Evolutionary conservation across 2,113 vertebrate genomes (phyloP).

Genomic region (Emydocephalus ijimae): DNA sequence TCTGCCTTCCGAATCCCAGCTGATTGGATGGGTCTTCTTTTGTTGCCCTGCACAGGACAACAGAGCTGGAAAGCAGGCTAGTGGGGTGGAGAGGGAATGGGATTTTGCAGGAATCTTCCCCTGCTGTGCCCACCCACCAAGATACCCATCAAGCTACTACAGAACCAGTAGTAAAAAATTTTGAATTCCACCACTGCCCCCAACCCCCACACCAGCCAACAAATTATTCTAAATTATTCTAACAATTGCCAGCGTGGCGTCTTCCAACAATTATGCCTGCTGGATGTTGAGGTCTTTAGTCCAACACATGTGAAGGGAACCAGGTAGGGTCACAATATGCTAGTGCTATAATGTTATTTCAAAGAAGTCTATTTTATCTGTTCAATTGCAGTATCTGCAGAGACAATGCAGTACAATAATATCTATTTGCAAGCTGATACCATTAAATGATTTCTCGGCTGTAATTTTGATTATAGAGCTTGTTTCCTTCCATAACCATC

Average conservation of each 20-base stretch:
- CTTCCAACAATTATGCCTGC: neutral
- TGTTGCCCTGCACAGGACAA: too few relatives aligned
- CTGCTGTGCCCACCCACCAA: too few relatives aligned
- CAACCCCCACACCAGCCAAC: neutral
- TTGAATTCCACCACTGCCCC: too few relatives aligned
- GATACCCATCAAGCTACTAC: too few relatives aligned
- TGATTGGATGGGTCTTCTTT: too few relatives aligned
- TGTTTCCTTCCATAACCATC: neutral
- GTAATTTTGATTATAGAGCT: neutral
- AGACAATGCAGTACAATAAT: neutral
- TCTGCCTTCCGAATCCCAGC: too few relatives aligned
- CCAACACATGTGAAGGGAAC: neutral
- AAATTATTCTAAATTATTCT: neutral
- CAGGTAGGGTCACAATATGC: neutral
- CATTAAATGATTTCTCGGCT: neutral
- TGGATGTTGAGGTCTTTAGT: neutral
- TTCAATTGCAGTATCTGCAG: neutral
- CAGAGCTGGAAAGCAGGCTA: too few relatives aligned
- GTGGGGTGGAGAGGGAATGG: too few relatives aligned
- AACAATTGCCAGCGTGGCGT: neutral
- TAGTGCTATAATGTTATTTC: neutral
- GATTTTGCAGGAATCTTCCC: too few relatives aligned
- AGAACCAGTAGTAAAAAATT: too few relatives aligned
- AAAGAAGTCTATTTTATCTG: neutral
- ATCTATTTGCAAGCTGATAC: neutral